Evolutionary conservation across 2,113 vertebrate species (phyloP).

Genomic region (Rhinichthys klamathensis): DNA sequence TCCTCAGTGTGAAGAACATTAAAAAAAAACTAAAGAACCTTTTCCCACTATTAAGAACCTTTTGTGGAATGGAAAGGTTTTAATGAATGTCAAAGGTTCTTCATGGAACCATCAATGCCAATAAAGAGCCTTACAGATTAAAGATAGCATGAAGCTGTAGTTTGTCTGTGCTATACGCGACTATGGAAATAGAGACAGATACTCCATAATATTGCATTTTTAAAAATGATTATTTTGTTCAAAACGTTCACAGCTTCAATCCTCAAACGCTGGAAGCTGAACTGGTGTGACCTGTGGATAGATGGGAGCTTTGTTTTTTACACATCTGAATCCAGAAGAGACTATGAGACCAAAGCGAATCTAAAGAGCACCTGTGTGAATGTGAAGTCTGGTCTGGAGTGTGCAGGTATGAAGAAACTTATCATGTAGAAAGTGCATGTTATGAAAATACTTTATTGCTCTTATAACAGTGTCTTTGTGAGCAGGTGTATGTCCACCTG

Average conservation of each 20-base stretch:
- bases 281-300: conserved; percentile 95
- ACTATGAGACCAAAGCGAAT: conserved; percentile 82
- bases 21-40: no score
- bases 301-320: conserved; percentile 92
- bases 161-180: no score
- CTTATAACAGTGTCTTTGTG: background rate
- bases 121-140: no score
- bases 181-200: background rate
- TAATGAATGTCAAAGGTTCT: no score
- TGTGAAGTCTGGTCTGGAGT: conserved; percentile 84
- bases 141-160: no score
- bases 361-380: conserved; percentile 82
- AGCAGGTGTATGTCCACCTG: conserved; percentile 84
- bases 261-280: conserved; percentile 92
- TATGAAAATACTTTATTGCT: background rate
- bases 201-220: background rate
- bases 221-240: background rate
- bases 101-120: no score
- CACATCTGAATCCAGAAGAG: conserved; percentile 80
- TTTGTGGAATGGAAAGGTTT: no score
- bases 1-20: no score
- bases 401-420: conserved; percentile 76
- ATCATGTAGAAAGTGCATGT: background rate
- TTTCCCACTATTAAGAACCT: no score
- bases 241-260: conserved; percentile 75